Evolutionary conservation across 2,113 vertebrate genomes (phyloP).

Genomic region (Ptilonorhynchus violaceus): DNA sequence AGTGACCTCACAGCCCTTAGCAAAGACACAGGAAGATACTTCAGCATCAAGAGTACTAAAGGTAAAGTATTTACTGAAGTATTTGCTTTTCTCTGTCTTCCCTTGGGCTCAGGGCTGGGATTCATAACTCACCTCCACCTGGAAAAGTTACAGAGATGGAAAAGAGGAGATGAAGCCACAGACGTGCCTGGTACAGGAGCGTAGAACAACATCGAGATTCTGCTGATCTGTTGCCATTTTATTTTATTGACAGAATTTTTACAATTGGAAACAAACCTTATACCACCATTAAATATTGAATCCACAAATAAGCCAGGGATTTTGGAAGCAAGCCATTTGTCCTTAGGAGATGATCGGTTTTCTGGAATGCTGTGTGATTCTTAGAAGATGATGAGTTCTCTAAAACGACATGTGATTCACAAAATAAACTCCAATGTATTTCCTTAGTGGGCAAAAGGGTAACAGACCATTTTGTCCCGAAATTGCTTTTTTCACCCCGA

Average conservation of each 20-base stretch:
- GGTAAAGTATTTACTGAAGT: not conserved
- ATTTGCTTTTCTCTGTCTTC: not conserved
- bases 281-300: not conserved
- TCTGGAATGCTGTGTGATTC: not conserved
- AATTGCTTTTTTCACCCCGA: not conserved
- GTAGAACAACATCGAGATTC: not conserved
- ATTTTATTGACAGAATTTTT: not conserved
- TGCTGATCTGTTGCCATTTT: not conserved
- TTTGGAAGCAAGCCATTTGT: not conserved
- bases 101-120: not conserved
- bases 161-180: not conserved
- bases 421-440: not conserved
- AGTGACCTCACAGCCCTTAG: not conserved
- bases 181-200: not conserved
- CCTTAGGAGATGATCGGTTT: not conserved
- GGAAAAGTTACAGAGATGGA: not conserved
- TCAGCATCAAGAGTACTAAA: not conserved
- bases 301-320: not conserved
- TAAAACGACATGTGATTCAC: not conserved
- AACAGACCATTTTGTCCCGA: not conserved
- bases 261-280: not conserved
- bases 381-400: not conserved
- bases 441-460: not conserved
- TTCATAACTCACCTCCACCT: not conserved
- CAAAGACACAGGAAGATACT: not conserved